These are phyloP conservation scores for Ophraella communa DNA, from an alignment of 2,888 invertebrate species.

Conservation along the genomic window DNA sequence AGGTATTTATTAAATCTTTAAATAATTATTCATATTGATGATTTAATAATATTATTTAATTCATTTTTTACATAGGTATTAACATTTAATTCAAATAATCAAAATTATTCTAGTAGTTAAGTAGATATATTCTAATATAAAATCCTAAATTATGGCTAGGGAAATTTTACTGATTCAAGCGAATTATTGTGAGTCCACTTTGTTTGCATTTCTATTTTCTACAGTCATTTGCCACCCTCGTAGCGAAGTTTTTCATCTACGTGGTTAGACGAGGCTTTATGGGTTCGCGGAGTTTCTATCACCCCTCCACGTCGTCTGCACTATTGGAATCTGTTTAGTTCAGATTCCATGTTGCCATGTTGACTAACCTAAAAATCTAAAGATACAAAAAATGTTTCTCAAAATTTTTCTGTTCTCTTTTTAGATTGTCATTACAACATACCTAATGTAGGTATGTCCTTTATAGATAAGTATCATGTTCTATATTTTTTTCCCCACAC, in stretches of 20 bases:
- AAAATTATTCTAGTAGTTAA: no score
- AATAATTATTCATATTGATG: no score
- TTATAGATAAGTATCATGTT: no score
- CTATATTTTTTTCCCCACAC: no score
- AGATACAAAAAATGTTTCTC: background rate
- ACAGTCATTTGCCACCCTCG: constrained; percentile 19
- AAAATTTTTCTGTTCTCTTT: background rate
- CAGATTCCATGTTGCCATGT: background rate
- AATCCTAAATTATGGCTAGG: background rate
- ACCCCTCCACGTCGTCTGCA: background rate
- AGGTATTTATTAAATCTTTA: no score
- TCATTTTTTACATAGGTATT: no score
- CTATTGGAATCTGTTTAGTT: constrained; percentile 13
- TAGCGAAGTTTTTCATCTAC: background rate
- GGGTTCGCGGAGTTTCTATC: background rate
- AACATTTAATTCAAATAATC: no score
- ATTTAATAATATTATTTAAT: no score
- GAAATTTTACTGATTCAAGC: background rate
- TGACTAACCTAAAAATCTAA: background rate
- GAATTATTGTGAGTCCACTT: background rate
- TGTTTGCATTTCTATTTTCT: background rate
- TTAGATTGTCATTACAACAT: no score
- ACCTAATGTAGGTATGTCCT: no score
- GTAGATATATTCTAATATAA: no score
- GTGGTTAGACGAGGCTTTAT: background rate